Evolutionary conservation across 2,888 invertebrate genomes (phyloP), one percentile per base, ranked within the genome.

Genomic region (Melieria omissa): DNA sequence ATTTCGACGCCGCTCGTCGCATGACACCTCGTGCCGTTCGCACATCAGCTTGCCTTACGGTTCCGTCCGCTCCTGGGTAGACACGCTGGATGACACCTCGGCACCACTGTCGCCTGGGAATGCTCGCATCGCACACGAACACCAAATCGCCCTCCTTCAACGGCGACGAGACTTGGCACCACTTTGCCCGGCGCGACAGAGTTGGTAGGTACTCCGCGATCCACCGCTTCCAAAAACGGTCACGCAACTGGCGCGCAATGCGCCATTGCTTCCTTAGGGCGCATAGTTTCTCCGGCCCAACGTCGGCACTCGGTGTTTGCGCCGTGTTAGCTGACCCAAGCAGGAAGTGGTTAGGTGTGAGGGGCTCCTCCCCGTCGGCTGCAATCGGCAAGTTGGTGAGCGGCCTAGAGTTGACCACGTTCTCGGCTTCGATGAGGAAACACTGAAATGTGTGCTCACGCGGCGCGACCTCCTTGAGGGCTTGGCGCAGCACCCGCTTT

Each of bases 1-100:
- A 73, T 70, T 78, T 77, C 0, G 75, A 76, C 4, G 75, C 78
- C 7, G 79, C 75, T 9, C 80, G 75, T 46, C 75, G 76, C 9
- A 77, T 46, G 3, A 76, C 55, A n/a, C 78, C 80, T 5, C 66
- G 67, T 4, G 63, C 72, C 14, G 80, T 80, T 5, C 60, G 58
- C 3, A 76, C 57, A 16, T 75, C 69, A 41, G 69, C 73, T 46
- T 71, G 61, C 14, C 65, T 66, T 9, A 73, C 45, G 4, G 68
- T 73, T 10, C 68, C 69, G 66, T 73, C 72, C 29, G 45, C 52
- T n/a, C 72, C 74, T 12, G 58, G 45, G 29, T 66, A 73, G 4
- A 74, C 63, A 10, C 65, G 41, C 41, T 71, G 61, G 0, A 75
- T 73, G 9, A 52, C 65, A n/a, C 73, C 75, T 61, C 74, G 68